Conservation (phyloP, 2,113 vertebrate genomes). For the Otolemur garnettii region DNA sequence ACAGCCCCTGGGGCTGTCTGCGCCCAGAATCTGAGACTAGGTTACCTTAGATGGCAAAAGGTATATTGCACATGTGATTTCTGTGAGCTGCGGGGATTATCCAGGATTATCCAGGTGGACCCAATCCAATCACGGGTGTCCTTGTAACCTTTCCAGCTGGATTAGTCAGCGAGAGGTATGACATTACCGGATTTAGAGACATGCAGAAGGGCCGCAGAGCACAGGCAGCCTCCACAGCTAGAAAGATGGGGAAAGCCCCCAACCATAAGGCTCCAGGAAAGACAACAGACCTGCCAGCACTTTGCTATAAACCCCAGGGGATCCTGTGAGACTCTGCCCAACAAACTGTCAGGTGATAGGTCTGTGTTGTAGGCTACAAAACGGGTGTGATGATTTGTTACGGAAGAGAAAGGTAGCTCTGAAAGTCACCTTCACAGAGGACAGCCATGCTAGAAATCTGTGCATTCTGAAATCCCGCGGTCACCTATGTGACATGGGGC, state of each 20-base stretch:
- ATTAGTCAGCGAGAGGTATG: not conserved
- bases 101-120: not conserved
- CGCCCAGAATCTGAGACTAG: not conserved
- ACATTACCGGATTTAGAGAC: not conserved
- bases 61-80: not conserved
- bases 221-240: not conserved
- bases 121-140: not conserved
- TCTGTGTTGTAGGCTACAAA: not conserved
- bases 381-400: not conserved
- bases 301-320: not conserved
- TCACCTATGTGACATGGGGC: too few species aligned
- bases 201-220: not conserved
- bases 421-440: not conserved
- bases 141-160: not conserved
- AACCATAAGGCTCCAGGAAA: not conserved
- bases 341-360: not conserved
- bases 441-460: not conserved
- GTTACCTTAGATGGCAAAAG: not conserved
- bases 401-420: not conserved
- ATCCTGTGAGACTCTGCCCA: not conserved
- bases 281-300: rapidly evolving
- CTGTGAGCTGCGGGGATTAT: not conserved
- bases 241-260: not conserved
- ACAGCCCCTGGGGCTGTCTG: not conserved
- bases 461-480: not conserved